Base-by-base conservation (phyloP, 2,888 invertebrate genomes). In the Anticlea derivata region DNA sequence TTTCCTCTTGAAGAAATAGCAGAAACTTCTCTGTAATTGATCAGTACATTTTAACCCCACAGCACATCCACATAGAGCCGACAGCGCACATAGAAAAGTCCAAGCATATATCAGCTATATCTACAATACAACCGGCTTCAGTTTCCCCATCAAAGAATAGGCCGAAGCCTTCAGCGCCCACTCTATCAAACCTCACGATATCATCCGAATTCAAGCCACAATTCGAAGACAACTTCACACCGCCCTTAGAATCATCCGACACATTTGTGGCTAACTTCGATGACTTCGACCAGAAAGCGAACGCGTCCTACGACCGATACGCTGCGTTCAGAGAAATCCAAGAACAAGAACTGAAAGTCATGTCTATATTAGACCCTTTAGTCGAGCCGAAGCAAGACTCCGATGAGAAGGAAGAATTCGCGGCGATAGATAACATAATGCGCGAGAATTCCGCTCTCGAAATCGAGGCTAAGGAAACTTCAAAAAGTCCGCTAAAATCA, bases 281-380 rank as follows among this genome's bases (percentile, higher is more conserved):
- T 30, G 92, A 93, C 66, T 93, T 93, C 61, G 81, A 89, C 61
- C 80, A 83, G 50, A 90, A 91, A 71, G 84, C 87, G 0, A 92
- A 92, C 51, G 83, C 93, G 0, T 80, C 92, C 0, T 95, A 94
- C 69, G 97, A 97, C 74, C 93, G 96, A 63, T 97, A 97, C 76
- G 97, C 97, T 0, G 97, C 95, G 0, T 97, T 97, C 69, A 92
- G 97, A 55, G 97, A 97, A 85, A 93, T 96, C 62, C 95, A 96
- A 62, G 94, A 96, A 67, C 95, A 95, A 74, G 94, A 94, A 63
- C 78, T 94, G 20, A 93, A 93, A 73, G 71, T 83, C 0, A 85
- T 83, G 58, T 80, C 87, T 0, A 76, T 86, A 29, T 55, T 89
- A 48, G 82, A 83, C 22, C 80, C 85, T 0, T 58, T 73, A 0